Conservation (phyloP, 2,888 invertebrate species). For the Tethea ocularis region DNA sequence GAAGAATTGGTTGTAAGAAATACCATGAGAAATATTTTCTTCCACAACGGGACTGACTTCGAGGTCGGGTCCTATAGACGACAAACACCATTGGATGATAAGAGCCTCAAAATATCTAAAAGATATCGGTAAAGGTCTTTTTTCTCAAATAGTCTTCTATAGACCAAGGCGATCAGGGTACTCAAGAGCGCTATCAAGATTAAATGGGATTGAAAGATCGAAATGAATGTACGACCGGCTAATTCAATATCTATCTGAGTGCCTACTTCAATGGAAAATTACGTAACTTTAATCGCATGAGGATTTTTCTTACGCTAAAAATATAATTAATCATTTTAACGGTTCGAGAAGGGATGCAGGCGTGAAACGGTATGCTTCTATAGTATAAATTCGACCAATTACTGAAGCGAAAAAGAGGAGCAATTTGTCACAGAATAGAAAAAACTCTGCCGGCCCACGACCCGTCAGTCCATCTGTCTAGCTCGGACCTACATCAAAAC, state of each 20-base stretch:
- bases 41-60: neutral
- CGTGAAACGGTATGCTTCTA: slow-evolving; percentile 31
- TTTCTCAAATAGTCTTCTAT: slow-evolving; percentile 3
- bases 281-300: neutral
- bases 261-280: neutral
- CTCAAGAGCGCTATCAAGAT: slow-evolving; percentile 9
- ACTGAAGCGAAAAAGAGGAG: slow-evolving; percentile 54
- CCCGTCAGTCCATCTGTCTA: slow-evolving; percentile 72
- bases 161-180: slow-evolving; percentile 3
- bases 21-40: neutral
- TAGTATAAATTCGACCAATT: slow-evolving; percentile 70
- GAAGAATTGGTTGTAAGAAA: neutral
- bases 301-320: neutral
- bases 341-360: neutral
- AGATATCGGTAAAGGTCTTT: slow-evolving; percentile 5
- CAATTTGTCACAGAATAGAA: slow-evolving; percentile 72
- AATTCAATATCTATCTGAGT: slow-evolving; percentile 1
- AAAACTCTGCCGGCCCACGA: slow-evolving; percentile 54
- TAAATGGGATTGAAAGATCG: slow-evolving; percentile 7
- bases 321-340: neutral
- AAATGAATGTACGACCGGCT: slow-evolving; percentile 4
- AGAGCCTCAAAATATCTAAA: slow-evolving; percentile 5
- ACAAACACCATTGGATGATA: slow-evolving; percentile 6
- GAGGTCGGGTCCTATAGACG: neutral
- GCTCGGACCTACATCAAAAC: slow-evolving; percentile 69